A percentile compares a stretch with the other conserved stretches of the same genome.
These are phyloP conservation scores for Tenthredo scrophulariae DNA, from an alignment of 2,888 invertebrate genomes.

Conservation along the genomic window DNA sequence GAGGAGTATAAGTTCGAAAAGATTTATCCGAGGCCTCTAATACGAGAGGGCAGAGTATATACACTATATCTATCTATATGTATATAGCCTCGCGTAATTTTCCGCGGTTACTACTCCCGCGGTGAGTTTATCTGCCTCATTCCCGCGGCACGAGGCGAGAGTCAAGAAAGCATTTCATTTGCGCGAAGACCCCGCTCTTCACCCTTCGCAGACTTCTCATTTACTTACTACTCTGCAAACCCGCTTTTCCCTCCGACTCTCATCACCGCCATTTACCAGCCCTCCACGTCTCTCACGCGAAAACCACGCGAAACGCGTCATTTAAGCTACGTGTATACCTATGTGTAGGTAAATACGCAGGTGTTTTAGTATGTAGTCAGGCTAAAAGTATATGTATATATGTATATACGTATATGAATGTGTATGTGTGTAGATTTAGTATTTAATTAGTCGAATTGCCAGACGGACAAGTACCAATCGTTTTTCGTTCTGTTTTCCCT, in stretches of 20 bases:
- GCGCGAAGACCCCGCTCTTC: background rate
- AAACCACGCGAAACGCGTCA: background rate
- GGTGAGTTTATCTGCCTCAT: conserved; percentile 45
- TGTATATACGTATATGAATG: background rate
- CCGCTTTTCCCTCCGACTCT: background rate
- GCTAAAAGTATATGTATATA: background rate
- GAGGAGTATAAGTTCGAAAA: background rate
- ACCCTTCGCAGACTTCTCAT: conserved; percentile 38
- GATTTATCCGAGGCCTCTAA: background rate
- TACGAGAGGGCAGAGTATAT: background rate
- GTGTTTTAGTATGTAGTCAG: background rate
- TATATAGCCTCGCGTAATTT: conserved; percentile 34
- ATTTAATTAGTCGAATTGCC: conserved; percentile 38
- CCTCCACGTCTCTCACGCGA: background rate
- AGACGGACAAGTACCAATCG: conserved; percentile 33
- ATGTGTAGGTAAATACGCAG: background rate
- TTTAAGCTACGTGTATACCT: background rate
- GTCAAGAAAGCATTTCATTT: conserved; percentile 49
- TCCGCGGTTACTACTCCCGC: conserved; percentile 39
- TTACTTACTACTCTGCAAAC: conserved; percentile 37
- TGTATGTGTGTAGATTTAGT: background rate
- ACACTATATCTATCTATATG: background rate
- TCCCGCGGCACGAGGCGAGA: conserved; percentile 32
- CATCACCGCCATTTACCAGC: conserved; percentile 22
- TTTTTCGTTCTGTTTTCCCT: conserved; percentile 21